A percentile compares a stretch with the other conserved stretches of the same genome.
Conservation (phyloP, 2,888 invertebrate genomes). For the Atrina japonica region DNA sequence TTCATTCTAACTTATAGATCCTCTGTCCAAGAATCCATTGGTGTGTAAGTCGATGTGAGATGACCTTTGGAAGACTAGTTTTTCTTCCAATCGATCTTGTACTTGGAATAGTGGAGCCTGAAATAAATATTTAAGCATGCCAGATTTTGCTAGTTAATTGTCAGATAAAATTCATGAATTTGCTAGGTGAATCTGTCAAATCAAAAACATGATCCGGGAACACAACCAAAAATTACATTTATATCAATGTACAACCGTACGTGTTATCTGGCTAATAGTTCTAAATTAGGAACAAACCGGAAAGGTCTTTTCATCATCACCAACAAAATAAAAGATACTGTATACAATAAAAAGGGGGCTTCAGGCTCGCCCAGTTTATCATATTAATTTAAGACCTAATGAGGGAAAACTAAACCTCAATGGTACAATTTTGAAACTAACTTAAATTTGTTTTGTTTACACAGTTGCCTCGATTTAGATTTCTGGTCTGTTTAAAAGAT, state of each 20-base stretch:
- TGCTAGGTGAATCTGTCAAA: slow-evolving; percentile 16
- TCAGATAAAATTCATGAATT: slow-evolving; percentile 22
- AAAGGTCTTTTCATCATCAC: slow-evolving; percentile 19
- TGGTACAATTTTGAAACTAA: too few species aligned
- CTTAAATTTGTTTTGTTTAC: too few species aligned
- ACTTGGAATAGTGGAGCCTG: slow-evolving; percentile 12
- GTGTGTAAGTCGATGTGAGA: slow-evolving; percentile 28
- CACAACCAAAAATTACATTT: slow-evolving; percentile 18
- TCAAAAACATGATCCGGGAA: slow-evolving; percentile 17
- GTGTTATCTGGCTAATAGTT: slow-evolving; percentile 18
- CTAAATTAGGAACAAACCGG: slow-evolving; percentile 24
- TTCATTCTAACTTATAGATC: slow-evolving; percentile 47
- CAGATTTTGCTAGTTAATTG: background rate
- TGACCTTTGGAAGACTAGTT: slow-evolving; percentile 46
- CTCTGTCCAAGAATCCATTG: slow-evolving; percentile 39
- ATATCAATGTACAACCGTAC: slow-evolving; percentile 13
- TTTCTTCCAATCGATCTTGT: slow-evolving; percentile 36
- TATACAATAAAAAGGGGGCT: slow-evolving; percentile 1
- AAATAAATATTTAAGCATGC: too few species aligned
- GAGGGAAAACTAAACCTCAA: too few species aligned
- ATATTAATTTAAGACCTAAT: background rate
- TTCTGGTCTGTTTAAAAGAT: too few species aligned
- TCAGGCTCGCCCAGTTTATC: background rate
- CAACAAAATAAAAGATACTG: slow-evolving; percentile 22
- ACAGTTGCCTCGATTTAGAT: too few species aligned